A percentile compares a stretch with the other conserved stretches of the same genome.
These are phyloP conservation scores for Gymnobelideus leadbeateri DNA, from an alignment of 2,113 vertebrate genomes.

Conservation along the genomic window DNA sequence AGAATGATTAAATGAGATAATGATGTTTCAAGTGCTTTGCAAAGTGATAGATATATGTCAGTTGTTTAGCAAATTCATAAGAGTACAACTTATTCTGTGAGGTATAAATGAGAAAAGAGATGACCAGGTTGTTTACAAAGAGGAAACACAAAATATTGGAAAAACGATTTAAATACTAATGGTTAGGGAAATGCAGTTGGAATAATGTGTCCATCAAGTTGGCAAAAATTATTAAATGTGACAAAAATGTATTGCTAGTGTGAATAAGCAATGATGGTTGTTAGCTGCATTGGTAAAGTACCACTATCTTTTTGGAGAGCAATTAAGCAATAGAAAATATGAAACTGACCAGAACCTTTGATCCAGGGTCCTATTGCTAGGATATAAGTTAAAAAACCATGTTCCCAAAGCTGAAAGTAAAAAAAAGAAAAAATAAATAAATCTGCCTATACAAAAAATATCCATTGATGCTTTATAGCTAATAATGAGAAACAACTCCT, in stretches of 20 bases:
- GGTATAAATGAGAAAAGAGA: neutral
- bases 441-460: neutral
- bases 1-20: neutral
- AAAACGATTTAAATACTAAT: neutral
- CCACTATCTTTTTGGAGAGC: neutral
- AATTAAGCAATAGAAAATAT: neutral
- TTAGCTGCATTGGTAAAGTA: neutral
- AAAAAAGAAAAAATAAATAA: neutral
- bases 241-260: neutral
- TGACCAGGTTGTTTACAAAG: neutral
- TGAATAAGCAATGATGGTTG: neutral
- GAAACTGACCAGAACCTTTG: neutral
- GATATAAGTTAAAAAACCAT: neutral
- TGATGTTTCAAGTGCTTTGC: neutral
- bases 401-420: neutral
- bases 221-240: neutral
- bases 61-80: neutral
- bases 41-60: neutral
- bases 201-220: neutral
- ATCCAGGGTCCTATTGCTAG: neutral
- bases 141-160: neutral
- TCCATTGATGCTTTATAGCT: neutral
- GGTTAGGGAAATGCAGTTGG: neutral
- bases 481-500: neutral
- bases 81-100: neutral